phyloP scores from a whole-genome alignment of 2,113 vertebrate species.

The Psophia crepitans region DNA sequence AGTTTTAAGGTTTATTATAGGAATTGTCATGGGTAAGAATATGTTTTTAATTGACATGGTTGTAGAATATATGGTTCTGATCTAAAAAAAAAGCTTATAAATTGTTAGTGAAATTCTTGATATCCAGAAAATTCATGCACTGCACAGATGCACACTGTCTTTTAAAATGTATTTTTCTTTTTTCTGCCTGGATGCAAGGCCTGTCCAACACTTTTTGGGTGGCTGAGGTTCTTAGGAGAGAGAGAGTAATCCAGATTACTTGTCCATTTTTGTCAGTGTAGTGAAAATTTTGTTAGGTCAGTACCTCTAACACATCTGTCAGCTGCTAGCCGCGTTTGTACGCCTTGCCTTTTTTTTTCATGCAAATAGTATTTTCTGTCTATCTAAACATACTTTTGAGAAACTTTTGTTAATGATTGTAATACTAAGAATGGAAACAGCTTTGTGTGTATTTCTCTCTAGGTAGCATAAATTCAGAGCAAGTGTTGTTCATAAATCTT shows the following conservation, averaged over 20 bases:
- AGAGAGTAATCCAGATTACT: neutral
- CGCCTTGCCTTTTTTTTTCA: neutral
- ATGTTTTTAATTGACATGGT: neutral
- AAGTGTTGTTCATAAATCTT: neutral
- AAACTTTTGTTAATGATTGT: neutral
- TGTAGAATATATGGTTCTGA: neutral
- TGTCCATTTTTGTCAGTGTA: neutral
- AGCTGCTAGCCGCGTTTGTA: neutral
- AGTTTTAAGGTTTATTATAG: neutral
- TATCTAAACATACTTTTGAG: neutral
- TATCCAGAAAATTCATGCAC: neutral
- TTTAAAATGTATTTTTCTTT: neutral
- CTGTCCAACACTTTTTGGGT: neutral
- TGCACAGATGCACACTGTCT: neutral
- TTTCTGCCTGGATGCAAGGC: neutral
- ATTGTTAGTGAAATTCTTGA: neutral
- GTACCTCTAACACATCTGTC: neutral
- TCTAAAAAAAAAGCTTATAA: neutral
- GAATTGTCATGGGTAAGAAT: neutral
- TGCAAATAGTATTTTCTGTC: neutral
- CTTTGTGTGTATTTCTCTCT: neutral
- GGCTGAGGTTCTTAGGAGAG: neutral
- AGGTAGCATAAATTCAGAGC: neutral
- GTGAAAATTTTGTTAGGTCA: neutral
- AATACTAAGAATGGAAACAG: neutral